These are phyloP conservation scores for Herminia tarsipennalis DNA, from an alignment of 2,888 invertebrate species.

Conservation along the genomic window DNA sequence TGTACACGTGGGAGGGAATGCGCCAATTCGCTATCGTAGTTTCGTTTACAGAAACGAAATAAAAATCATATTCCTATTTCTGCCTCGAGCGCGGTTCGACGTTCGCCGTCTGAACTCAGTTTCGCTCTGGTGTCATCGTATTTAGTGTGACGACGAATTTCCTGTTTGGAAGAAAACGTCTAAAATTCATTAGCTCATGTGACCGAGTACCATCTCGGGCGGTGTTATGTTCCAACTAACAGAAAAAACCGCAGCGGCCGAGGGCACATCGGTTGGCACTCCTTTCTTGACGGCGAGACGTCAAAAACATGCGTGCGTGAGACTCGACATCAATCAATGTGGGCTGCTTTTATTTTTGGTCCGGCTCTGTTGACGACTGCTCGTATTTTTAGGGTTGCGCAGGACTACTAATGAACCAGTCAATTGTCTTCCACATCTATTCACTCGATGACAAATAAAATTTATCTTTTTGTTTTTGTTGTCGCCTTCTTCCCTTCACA, in stretches of 20 bases:
- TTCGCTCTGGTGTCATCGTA: constrained; percentile 45
- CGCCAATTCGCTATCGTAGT: constrained; percentile 52
- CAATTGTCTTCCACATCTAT: constrained; percentile 27
- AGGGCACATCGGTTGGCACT: constrained; percentile 66
- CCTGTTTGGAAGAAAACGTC: constrained; percentile 62
- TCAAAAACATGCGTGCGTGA: constrained; percentile 77
- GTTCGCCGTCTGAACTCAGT: constrained; percentile 42
- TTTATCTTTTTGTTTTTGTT: constrained; percentile 18
- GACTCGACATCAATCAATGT: constrained; percentile 79
- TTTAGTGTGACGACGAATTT: constrained; percentile 57
- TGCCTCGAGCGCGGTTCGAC: constrained; percentile 38
- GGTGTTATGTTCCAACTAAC: constrained; percentile 64
- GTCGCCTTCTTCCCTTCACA: neutral
- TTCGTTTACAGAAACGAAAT: constrained; percentile 54
- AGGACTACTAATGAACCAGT: constrained; percentile 41
- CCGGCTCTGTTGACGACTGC: constrained; percentile 56
- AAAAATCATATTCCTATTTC: constrained; percentile 55
- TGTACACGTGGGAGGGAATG: constrained; percentile 56
- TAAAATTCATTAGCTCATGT: constrained; percentile 67
- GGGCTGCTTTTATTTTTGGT: constrained; percentile 71
- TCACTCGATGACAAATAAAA: constrained; percentile 25
- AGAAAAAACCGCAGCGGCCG: constrained; percentile 58
- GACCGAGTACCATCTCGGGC: constrained; percentile 43
- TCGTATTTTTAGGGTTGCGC: constrained; percentile 49
- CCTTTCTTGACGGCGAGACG: constrained; percentile 70